Percentiles rank a stretch among this genome's conserved stretches.
These are phyloP conservation scores for Diuraphis noxia DNA, from an alignment of 1,140 invertebrate species.

Conservation along the genomic window DNA sequence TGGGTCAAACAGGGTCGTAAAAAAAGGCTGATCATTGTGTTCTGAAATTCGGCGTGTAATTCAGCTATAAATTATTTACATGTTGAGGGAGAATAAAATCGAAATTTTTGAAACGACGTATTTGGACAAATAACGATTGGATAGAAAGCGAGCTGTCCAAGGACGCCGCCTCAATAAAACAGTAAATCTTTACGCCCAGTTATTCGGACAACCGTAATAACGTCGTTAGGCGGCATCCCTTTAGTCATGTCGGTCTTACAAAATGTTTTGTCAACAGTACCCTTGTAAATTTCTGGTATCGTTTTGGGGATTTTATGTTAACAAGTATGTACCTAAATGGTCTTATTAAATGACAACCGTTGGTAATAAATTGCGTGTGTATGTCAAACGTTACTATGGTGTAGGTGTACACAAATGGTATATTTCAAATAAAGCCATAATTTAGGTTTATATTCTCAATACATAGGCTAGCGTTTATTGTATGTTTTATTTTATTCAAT, in stretches of 20 bases:
- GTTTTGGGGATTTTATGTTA: slow-evolving; percentile 28
- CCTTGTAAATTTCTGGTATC: slow-evolving; percentile 31
- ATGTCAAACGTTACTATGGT: background rate
- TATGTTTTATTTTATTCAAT: background rate
- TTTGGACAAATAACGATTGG: background rate
- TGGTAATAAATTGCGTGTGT: slow-evolving; percentile 18
- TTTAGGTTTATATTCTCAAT: background rate
- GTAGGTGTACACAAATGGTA: background rate
- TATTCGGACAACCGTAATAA: slow-evolving; percentile 45
- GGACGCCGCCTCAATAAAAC: slow-evolving; percentile 50
- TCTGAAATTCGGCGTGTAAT: slow-evolving; percentile 41
- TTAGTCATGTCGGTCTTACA: background rate
- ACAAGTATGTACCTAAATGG: slow-evolving; percentile 24
- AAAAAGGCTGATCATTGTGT: background rate
- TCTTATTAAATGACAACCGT: slow-evolving; percentile 22
- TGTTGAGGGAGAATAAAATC: slow-evolving; percentile 43
- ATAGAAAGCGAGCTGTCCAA: slow-evolving; percentile 47
- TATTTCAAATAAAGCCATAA: slow-evolving; percentile 9
- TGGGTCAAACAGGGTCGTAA: slow-evolving; percentile 43
- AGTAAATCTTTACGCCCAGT: slow-evolving; percentile 42
- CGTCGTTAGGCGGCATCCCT: slow-evolving; percentile 34
- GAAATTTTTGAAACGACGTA: slow-evolving; percentile 34
- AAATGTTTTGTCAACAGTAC: slow-evolving; percentile 45
- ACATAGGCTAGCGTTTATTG: background rate
- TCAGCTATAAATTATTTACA: slow-evolving; percentile 17